Evolutionary conservation across 2,797 vertebrate species (phyloP).

Genomic region (Danio choprae): DNA sequence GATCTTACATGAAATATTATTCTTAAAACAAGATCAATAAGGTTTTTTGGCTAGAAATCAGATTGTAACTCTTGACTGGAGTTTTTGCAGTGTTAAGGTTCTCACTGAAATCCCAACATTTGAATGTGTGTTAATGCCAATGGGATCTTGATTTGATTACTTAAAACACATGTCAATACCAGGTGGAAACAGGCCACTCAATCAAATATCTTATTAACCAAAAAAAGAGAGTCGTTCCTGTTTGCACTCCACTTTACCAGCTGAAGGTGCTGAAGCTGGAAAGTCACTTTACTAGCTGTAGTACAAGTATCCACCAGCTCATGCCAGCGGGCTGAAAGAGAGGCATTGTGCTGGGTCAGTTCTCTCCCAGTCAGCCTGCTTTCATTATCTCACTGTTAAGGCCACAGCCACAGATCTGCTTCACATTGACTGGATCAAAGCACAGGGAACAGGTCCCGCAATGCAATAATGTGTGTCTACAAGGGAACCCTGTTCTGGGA

Average conservation of each 20-base stretch:
- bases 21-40: too few species aligned
- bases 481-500: conserved; percentile 74
- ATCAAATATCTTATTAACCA: not conserved
- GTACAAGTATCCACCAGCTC: conserved; percentile 48
- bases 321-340: conserved; percentile 57
- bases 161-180: too few species aligned
- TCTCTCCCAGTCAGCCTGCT: conserved; percentile 51
- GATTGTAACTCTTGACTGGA: too few species aligned
- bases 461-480: conserved; percentile 72
- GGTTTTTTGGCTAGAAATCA: too few species aligned
- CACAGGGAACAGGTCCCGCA: conserved; percentile 53
- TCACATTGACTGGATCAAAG: conserved; percentile 75
- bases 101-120: too few species aligned
- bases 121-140: too few species aligned
- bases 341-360: conserved; percentile 52
- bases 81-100: too few species aligned
- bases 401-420: conserved; percentile 68
- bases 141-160: too few species aligned
- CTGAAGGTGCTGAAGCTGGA: conserved; percentile 45
- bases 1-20: too few species aligned
- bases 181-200: too few species aligned
- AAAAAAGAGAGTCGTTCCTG: not conserved
- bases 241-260: conserved; percentile 29
- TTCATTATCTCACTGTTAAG: conserved; percentile 63
- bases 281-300: conserved; percentile 40